Base-by-base conservation (phyloP, 2,797 vertebrate species). In the Catharus ustulatus region DNA sequence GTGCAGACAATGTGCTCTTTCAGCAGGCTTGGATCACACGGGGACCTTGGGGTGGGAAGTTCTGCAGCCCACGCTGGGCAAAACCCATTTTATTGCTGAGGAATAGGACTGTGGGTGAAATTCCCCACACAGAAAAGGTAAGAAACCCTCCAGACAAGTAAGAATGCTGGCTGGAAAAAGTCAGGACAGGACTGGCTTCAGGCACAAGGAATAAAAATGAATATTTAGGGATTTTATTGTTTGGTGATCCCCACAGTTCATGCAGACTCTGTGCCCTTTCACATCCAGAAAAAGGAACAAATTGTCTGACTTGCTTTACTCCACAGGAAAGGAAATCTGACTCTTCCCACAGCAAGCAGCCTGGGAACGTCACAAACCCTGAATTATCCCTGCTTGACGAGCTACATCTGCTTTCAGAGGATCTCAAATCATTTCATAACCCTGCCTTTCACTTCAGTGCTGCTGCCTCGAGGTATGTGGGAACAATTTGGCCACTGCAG, bases 381-480 rank as follows among this genome's bases (percentile, higher is more conserved):
- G 13, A 76, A 40, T 8, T 22, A 34, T 75, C 73, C 51, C 74
- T 91, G 15, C 69, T 89, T 74, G 80, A 92, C 0, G 5, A 95
- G 48, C 82, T 57, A 16, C 83, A 64, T 92, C 90, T 88, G 86
- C 73, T 87, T 85, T 42, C 72, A 58, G 73, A 91, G 69, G 49
- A 34, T 36, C 82, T 80, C 72, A 29, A 8, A 36, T 43, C 0
- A 54, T 67, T 40, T 80, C 62, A 42, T 21, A 86, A 62, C 43
- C 48, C 42, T 1, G 71, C 46, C 46, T 72, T 92, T 68, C 63
- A 46, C 76, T 26, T 9, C 1, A 0, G 6, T 59, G 11, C 29
- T n/a, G 49, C 66, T 29, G 32, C 6, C 4, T 48, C 0, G 0
- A 46, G 11, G 24, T 40, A 34, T 0, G 0, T 40, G 68, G 75